These are phyloP conservation scores for Pelecanoides urinatrix DNA, from an alignment of 2,113 vertebrate genomes.

Conservation along the genomic window DNA sequence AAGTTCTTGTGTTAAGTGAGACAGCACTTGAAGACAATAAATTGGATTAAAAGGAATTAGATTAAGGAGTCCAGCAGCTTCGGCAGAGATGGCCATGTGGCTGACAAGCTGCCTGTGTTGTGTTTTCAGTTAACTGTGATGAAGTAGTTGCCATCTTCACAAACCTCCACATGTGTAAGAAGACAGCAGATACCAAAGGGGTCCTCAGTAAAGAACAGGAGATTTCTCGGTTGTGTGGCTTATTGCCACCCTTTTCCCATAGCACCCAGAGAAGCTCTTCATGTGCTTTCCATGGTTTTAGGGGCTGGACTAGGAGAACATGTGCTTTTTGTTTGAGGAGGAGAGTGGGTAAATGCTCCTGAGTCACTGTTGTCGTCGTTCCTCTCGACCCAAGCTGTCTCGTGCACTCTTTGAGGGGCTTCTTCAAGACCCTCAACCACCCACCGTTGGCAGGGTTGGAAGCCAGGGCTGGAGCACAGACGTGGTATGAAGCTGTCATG, in stretches of 20 bases:
- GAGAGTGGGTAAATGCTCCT: neutral
- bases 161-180: neutral
- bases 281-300: neutral
- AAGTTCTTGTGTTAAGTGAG: neutral
- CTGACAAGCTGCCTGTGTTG: neutral
- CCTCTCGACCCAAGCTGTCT: neutral
- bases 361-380: neutral
- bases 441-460: neutral
- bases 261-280: neutral
- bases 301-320: neutral
- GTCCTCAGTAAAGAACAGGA: neutral
- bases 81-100: neutral
- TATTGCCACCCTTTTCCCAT: accelerated
- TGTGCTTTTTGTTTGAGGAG: neutral
- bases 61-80: neutral
- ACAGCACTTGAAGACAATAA: neutral
- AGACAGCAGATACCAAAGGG: no score
- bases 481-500: accelerated
- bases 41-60: constrained; percentile 3
- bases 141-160: neutral
- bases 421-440: neutral
- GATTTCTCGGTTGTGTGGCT: neutral
- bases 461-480: no score
- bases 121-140: neutral
- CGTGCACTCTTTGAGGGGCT: neutral